Conservation (phyloP, 2,113 vertebrate species). For the Diphyllodes magnificus region DNA sequence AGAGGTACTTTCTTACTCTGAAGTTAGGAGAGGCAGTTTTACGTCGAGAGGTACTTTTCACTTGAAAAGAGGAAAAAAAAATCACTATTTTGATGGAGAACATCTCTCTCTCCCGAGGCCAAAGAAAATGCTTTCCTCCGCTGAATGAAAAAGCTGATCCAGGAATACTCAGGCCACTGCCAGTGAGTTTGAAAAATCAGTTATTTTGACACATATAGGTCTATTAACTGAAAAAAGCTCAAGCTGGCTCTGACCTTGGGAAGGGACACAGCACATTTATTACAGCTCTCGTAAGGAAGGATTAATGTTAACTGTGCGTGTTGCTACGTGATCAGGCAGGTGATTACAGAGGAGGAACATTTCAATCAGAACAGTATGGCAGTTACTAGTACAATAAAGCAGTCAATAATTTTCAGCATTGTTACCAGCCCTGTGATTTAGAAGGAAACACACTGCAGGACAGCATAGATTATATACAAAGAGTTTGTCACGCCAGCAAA, state of each 20-base stretch:
- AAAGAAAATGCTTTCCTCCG: neutral
- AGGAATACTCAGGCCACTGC: neutral
- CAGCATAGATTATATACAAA: neutral
- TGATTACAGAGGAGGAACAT: neutral
- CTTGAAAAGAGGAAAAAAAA: neutral
- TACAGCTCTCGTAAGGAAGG: neutral
- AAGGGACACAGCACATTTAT: neutral
- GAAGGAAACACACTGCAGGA: neutral
- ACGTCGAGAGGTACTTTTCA: neutral
- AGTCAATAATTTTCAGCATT: neutral
- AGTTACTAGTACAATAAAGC: neutral
- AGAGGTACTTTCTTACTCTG: neutral
- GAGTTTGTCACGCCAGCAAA: rapidly evolving
- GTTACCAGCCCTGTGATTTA: neutral
- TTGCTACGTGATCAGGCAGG: neutral
- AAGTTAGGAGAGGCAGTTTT: neutral
- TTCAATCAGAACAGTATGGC: neutral
- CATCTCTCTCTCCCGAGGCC: neutral
- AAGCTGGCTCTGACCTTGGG: neutral
- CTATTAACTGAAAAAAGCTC: neutral
- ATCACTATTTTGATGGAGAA: neutral
- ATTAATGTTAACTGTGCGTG: neutral
- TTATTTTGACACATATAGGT: neutral
- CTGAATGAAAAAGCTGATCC: neutral
- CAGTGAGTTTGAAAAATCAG: neutral